phyloP scores from a whole-genome alignment of 1,140 invertebrate genomes.

The Saccostrea cuccullata region DNA sequence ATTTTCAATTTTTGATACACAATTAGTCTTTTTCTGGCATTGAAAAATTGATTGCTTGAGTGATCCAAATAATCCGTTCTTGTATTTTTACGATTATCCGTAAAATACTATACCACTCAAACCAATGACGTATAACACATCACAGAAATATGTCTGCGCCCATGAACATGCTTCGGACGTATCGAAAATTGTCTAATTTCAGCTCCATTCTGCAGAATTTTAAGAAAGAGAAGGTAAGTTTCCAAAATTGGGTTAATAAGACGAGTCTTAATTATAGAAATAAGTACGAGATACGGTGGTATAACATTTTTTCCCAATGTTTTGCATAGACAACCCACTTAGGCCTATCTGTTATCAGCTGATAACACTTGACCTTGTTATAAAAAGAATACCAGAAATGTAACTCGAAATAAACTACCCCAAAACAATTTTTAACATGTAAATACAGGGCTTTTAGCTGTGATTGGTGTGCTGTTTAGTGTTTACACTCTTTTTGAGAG shows the following conservation, averaged over 20 bases:
- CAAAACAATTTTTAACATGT: too few relatives aligned
- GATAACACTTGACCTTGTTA: slow-evolving; percentile 20
- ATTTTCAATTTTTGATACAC: background rate
- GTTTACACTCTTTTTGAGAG: too few relatives aligned
- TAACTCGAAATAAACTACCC: too few relatives aligned
- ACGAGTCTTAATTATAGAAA: too few relatives aligned
- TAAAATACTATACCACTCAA: background rate
- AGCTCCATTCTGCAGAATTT: background rate
- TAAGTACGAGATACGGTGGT: too few relatives aligned
- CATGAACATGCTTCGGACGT: slow-evolving; percentile 20
- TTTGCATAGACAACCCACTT: background rate
- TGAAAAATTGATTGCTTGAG: too few relatives aligned
- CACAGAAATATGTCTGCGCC: slow-evolving; percentile 27
- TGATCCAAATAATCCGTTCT: background rate
- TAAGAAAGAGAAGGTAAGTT: background rate
- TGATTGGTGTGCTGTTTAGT: too few relatives aligned
- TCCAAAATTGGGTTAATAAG: background rate
- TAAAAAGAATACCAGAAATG: background rate
- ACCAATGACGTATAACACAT: slow-evolving; percentile 12
- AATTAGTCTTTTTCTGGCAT: background rate
- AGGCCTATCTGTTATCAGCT: too few relatives aligned
- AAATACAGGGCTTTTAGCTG: too few relatives aligned
- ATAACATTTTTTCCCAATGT: background rate
- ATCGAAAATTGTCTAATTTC: background rate
- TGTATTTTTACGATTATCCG: background rate